phyloP scores from a whole-genome alignment of 2,888 invertebrate species.

The Ethmia dodecea region DNA sequence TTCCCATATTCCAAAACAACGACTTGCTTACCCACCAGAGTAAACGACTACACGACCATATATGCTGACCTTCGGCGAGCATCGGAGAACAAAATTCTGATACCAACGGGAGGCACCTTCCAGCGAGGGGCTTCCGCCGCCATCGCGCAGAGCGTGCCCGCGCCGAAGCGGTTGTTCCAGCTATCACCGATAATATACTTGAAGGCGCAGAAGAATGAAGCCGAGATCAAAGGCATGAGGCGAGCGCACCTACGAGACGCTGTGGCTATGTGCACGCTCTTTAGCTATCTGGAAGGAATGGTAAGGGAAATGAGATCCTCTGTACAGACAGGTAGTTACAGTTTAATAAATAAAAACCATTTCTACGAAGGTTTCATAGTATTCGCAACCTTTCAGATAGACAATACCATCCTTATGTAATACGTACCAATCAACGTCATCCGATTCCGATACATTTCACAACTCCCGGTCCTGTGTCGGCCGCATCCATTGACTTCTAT shows the following conservation, averaged over 20 bases:
- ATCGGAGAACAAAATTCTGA: slow-evolving; percentile 79
- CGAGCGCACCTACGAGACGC: slow-evolving; percentile 92
- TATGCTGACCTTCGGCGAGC: slow-evolving; percentile 83
- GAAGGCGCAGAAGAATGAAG: slow-evolving; percentile 91
- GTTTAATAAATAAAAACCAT: too few species aligned
- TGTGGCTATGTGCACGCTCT: slow-evolving; percentile 91
- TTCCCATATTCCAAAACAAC: too few species aligned
- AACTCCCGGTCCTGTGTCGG: too few species aligned
- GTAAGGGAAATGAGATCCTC: too few species aligned
- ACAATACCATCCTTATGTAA: too few species aligned
- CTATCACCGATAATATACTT: slow-evolving; percentile 90
- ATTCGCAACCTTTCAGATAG: too few species aligned
- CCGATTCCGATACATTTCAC: too few species aligned
- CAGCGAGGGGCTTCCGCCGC: slow-evolving; percentile 86
- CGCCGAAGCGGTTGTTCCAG: slow-evolving; percentile 76
- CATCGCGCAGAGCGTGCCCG: slow-evolving; percentile 78
- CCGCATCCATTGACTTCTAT: too few species aligned
- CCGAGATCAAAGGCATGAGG: slow-evolving; percentile 89
- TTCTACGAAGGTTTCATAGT: too few species aligned
- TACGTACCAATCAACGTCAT: too few species aligned
- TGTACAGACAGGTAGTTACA: too few species aligned
- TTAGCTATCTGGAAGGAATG: slow-evolving; percentile 67
- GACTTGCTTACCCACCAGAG: too few species aligned
- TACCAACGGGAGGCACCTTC: slow-evolving; percentile 84
- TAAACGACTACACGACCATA: slow-evolving; percentile 82